Percentiles rank a stretch among this genome's conserved stretches.
Conservation (phyloP, 1,140 invertebrate species). For the Homalodisca vitripennis region DNA sequence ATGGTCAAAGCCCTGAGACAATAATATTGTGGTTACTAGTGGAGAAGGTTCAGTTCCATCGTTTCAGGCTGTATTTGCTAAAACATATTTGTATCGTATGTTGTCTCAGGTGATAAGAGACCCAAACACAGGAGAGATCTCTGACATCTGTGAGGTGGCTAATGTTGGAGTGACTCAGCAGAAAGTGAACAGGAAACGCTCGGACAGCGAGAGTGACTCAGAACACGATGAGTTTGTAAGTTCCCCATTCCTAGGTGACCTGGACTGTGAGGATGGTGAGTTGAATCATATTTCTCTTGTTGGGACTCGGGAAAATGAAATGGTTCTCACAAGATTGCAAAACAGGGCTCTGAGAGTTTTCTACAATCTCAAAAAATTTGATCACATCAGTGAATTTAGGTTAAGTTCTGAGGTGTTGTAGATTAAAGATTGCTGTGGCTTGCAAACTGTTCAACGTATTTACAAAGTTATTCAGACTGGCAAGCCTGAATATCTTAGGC, state of each 20-base stretch:
- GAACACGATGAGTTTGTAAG: neutral
- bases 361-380: too few relatives aligned
- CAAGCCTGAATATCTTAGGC: too few relatives aligned
- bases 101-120: conserved; percentile 65
- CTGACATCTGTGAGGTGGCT: conserved; percentile 65
- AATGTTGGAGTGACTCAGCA: neutral
- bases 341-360: too few relatives aligned
- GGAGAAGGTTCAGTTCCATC: too few relatives aligned
- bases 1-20: too few relatives aligned
- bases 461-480: too few relatives aligned
- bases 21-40: too few relatives aligned
- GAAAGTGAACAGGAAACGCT: conserved; percentile 36
- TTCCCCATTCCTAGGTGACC: conserved; percentile 37
- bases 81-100: too few relatives aligned
- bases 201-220: neutral
- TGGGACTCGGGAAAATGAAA: conserved; percentile 47
- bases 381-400: too few relatives aligned
- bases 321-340: too few relatives aligned
- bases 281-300: conserved; percentile 75
- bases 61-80: too few relatives aligned
- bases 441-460: too few relatives aligned
- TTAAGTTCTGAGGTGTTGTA: neutral
- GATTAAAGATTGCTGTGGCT: neutral
- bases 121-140: conserved; percentile 65
- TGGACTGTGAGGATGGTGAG: conserved; percentile 60